A percentile compares a stretch with the other conserved stretches of the same genome.
These are phyloP conservation scores for Pionites leucogaster DNA, from an alignment of 2,113 vertebrate species.

Conservation along the genomic window DNA sequence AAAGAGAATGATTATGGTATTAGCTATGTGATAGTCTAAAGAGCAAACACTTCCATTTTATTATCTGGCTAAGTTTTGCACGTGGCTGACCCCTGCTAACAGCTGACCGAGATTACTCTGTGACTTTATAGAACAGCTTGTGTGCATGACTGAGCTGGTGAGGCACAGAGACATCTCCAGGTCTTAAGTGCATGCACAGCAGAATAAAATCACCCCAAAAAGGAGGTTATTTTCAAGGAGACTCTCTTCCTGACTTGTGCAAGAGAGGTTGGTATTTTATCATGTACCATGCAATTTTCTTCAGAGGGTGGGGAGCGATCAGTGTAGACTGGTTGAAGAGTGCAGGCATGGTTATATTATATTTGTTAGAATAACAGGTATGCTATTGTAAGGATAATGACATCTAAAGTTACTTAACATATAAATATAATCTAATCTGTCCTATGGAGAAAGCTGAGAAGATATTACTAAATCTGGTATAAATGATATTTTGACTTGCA, in stretches of 20 bases:
- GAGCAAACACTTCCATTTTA: background rate
- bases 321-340: background rate
- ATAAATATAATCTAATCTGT: background rate
- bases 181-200: background rate
- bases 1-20: background rate
- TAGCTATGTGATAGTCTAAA: background rate
- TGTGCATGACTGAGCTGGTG: background rate
- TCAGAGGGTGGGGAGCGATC: background rate
- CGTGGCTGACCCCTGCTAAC: background rate
- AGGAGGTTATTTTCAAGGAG: background rate
- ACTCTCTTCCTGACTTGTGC: background rate
- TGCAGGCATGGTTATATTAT: background rate
- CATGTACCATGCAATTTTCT: fast-evolving
- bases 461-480: background rate
- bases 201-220: background rate
- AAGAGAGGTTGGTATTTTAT: background rate
- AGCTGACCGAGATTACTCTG: background rate
- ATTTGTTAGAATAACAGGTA: background rate
- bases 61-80: background rate
- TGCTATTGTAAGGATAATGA: background rate
- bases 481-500: background rate
- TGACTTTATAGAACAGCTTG: background rate
- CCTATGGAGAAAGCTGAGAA: background rate
- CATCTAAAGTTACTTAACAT: background rate
- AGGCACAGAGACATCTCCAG: background rate